Evolutionary conservation across 2,113 vertebrate genomes (phyloP).

Genomic region (Mustelus asterias): DNA sequence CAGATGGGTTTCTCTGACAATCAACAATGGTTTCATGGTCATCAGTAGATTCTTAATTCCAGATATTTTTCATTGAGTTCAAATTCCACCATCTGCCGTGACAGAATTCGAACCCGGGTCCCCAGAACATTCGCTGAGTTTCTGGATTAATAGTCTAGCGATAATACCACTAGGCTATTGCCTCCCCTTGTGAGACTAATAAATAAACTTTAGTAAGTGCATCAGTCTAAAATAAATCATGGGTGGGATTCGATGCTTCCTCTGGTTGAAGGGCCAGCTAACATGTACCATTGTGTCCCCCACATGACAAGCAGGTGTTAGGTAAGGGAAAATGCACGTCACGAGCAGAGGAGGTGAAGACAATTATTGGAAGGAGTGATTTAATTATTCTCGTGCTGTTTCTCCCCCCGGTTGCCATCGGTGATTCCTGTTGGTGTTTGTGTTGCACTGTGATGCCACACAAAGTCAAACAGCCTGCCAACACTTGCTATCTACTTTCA

Average conservation of each 20-base stretch:
- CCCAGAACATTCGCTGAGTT: too few relatives aligned
- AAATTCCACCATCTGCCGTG: too few relatives aligned
- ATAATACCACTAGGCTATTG: too few relatives aligned
- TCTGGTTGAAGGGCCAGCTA: neutral
- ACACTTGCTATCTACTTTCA: neutral
- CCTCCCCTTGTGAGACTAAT: too few relatives aligned
- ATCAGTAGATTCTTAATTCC: too few relatives aligned
- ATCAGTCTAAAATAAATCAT: too few relatives aligned
- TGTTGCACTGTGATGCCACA: too few relatives aligned
- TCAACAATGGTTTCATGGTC: too few relatives aligned
- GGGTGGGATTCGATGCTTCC: neutral
- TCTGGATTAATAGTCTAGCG: too few relatives aligned
- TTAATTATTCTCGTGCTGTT: neutral
- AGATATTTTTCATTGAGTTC: too few relatives aligned
- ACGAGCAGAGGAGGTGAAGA: neutral
- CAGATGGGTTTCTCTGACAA: too few relatives aligned
- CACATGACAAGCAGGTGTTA: neutral
- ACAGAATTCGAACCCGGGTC: too few relatives aligned
- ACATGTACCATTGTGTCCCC: neutral
- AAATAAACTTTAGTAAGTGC: neutral
- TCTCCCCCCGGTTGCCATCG: neutral
- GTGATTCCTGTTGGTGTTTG: neutral
- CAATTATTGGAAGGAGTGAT: neutral
- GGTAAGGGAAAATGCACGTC: neutral
- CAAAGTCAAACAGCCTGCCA: neutral